Evolutionary conservation across 2,113 vertebrate species (phyloP).

Genomic region (Mellivora capensis): DNA sequence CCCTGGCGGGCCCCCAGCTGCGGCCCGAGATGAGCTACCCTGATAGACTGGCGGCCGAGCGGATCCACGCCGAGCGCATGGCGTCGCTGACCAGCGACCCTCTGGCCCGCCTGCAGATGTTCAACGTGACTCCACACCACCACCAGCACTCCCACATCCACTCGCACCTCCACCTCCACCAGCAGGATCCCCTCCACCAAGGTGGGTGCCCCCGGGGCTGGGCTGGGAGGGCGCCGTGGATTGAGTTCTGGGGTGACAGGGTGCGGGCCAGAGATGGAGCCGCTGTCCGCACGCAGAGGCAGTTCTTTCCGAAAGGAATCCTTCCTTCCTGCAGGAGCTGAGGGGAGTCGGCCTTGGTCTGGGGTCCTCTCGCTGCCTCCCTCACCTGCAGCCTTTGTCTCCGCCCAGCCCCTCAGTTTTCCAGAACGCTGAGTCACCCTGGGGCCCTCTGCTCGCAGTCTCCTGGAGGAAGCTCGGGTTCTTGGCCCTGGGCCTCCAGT

Average conservation of each 20-base stretch:
- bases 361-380: rapidly evolving
- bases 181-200: slow-evolving; percentile 99
- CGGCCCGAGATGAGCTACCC: slow-evolving; percentile 98
- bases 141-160: slow-evolving; percentile 99
- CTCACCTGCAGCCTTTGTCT: rapidly evolving
- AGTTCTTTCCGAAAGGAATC: rapidly evolving
- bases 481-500: neutral
- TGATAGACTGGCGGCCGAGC: slow-evolving; percentile 94
- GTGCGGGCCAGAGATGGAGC: rapidly evolving
- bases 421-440: neutral
- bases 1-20: slow-evolving; percentile 93
- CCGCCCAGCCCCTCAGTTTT: neutral
- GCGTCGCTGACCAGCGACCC: slow-evolving; percentile 96
- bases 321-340: rapidly evolving
- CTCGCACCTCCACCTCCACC: slow-evolving; percentile 98
- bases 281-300: rapidly evolving
- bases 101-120: slow-evolving; percentile 98
- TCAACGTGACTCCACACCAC: slow-evolving; percentile 98
- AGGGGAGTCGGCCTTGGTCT: rapidly evolving
- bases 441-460: neutral
- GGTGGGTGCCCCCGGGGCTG: slow-evolving; percentile 80
- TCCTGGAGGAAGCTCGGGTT: neutral
- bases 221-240: neutral
- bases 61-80: slow-evolving; percentile 96
- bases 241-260: rapidly evolving